Evolutionary conservation across 2,888 invertebrate genomes (phyloP).

Genomic region (Sipha maydis): DNA sequence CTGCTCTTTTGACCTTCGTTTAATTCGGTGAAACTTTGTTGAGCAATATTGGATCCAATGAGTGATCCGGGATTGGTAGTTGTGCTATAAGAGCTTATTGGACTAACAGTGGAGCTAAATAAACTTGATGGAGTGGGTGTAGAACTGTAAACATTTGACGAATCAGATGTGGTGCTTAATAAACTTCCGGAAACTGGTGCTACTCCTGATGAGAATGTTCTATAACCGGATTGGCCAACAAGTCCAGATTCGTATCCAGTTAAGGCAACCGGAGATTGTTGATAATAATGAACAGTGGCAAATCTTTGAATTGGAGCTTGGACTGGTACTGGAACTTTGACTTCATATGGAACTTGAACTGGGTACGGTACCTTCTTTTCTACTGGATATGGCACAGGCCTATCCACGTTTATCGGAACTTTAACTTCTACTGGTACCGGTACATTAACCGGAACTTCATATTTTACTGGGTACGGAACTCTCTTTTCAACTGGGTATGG

Average conservation of each 20-base stretch:
- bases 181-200: background rate
- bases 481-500: constrained; percentile 76
- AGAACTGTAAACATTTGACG: background rate
- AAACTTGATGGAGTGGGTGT: background rate
- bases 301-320: constrained; percentile 72
- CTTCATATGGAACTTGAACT: constrained; percentile 79
- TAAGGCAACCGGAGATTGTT: background rate
- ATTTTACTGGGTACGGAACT: constrained; percentile 67
- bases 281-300: constrained; percentile 55
- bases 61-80: background rate
- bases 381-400: constrained; percentile 76
- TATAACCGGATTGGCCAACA: background rate
- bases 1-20: background rate
- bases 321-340: constrained; percentile 81
- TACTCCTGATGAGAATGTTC: background rate
- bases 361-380: constrained; percentile 71
- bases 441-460: constrained; percentile 68
- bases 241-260: background rate
- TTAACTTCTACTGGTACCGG: constrained; percentile 70
- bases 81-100: background rate
- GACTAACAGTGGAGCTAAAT: background rate
- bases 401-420: constrained; percentile 74
- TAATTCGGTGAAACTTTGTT: background rate
- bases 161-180: background rate
- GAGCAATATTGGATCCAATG: background rate